Percentiles rank a stretch among this genome's conserved stretches.
phyloP scores from a whole-genome alignment of 2,888 invertebrate genomes.

The Nomada ferruginata region DNA sequence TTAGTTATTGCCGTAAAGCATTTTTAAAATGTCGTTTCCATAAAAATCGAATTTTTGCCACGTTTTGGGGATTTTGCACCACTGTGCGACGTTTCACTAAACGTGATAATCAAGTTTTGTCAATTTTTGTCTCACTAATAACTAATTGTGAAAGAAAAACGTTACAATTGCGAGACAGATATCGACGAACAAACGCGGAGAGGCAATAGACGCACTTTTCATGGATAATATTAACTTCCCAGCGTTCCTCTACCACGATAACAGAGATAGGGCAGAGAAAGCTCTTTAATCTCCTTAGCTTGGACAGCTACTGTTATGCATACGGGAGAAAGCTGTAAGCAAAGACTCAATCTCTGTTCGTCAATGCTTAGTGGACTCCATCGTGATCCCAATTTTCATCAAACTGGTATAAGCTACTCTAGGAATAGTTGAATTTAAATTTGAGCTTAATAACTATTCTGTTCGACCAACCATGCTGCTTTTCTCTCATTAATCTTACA shows the following conservation, averaged over 20 bases:
- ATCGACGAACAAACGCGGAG: not conserved
- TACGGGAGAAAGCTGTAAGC: not conserved
- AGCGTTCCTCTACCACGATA: not conserved
- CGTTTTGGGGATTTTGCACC: too few species aligned
- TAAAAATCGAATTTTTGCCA: too few species aligned
- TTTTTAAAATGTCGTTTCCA: too few species aligned
- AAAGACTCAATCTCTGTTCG: not conserved
- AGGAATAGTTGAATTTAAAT: not conserved
- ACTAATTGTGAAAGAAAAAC: too few species aligned
- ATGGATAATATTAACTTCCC: not conserved
- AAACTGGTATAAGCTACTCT: not conserved
- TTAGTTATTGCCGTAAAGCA: too few species aligned
- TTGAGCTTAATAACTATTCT: too few species aligned
- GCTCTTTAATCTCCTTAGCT: conserved; percentile 1
- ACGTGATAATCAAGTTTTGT: too few species aligned
- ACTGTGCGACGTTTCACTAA: too few species aligned
- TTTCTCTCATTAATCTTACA: too few species aligned
- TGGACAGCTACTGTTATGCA: not conserved
- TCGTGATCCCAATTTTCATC: not conserved
- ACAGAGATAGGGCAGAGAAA: not conserved
- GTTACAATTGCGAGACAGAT: not conserved
- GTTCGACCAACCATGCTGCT: too few species aligned
- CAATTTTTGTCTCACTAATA: too few species aligned
- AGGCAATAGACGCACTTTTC: not conserved
- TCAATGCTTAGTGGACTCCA: not conserved